Evolutionary conservation across 2,888 invertebrate genomes (phyloP).

Genomic region (Cheilosia soror): DNA sequence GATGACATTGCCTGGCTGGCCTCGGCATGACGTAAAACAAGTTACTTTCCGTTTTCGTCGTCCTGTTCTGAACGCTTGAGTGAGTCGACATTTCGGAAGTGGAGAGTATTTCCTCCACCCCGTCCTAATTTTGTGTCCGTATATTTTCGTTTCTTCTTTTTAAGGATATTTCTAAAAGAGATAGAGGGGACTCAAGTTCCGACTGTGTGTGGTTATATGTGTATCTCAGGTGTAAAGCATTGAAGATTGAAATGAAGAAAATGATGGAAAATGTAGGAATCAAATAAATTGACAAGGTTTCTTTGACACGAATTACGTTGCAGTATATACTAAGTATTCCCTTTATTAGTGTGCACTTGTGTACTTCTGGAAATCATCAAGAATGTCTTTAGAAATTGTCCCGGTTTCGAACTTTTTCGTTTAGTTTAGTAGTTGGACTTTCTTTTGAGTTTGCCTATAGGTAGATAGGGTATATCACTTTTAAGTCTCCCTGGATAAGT

Average conservation of each 20-base stretch:
- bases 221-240: constrained; percentile 43
- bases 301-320: neutral
- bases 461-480: too few relatives aligned
- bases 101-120: constrained; percentile 51
- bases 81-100: constrained; percentile 71
- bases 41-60: constrained; percentile 56
- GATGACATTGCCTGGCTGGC: constrained; percentile 50
- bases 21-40: constrained; percentile 50
- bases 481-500: too few relatives aligned
- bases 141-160: constrained; percentile 14
- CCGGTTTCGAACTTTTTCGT: too few relatives aligned
- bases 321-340: too few relatives aligned
- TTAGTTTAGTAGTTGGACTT: too few relatives aligned
- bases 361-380: too few relatives aligned
- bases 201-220: neutral
- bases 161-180: constrained; percentile 17
- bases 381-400: too few relatives aligned
- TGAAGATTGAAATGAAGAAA: constrained; percentile 29
- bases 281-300: too few relatives aligned
- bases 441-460: too few relatives aligned
- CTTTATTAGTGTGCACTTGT: neutral
- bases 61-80: constrained; percentile 67
- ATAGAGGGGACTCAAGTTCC: constrained; percentile 39
- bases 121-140: constrained; percentile 33
- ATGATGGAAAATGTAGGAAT: constrained; percentile 12